phyloP scores from a whole-genome alignment of 64 coral and sea anemone species.

The Anthopleura sola region DNA sequence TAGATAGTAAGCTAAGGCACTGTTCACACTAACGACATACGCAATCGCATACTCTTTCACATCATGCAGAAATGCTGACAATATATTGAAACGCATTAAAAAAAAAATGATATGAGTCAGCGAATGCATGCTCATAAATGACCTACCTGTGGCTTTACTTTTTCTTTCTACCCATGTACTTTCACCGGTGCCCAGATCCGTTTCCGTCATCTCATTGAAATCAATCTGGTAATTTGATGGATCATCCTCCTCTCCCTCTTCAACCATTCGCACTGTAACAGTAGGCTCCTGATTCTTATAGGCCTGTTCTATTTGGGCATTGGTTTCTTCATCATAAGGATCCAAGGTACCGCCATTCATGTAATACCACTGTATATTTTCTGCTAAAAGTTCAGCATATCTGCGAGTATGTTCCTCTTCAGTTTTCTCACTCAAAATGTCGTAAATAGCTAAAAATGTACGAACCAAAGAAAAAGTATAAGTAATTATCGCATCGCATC shows the following conservation, averaged over 20 bases:
- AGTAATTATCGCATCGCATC: neutral
- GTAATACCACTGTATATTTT: constrained; percentile 32
- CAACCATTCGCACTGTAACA: neutral
- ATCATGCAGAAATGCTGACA: too few relatives aligned
- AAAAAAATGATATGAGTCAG: too few relatives aligned
- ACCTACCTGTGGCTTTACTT: neutral
- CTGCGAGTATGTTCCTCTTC: constrained; percentile 28
- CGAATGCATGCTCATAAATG: too few relatives aligned
- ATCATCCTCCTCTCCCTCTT: neutral
- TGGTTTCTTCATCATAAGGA: neutral
- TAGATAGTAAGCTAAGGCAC: too few relatives aligned
- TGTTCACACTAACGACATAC: too few relatives aligned
- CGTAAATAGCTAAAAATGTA: neutral
- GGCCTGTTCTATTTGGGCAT: constrained; percentile 35
- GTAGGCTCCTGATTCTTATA: neutral
- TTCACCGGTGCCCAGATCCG: neutral
- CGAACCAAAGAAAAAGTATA: neutral
- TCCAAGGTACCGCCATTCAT: neutral
- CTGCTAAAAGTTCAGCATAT: constrained; percentile 18
- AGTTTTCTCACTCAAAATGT: constrained; percentile 22
- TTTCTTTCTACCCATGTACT: neutral
- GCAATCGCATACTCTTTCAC: too few relatives aligned
- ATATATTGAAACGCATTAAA: too few relatives aligned
- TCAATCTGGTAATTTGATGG: neutral
- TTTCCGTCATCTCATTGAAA: neutral